Evolutionary conservation across 2,888 invertebrate genomes (phyloP).

Genomic region (Archaeoteleia sp.): DNA sequence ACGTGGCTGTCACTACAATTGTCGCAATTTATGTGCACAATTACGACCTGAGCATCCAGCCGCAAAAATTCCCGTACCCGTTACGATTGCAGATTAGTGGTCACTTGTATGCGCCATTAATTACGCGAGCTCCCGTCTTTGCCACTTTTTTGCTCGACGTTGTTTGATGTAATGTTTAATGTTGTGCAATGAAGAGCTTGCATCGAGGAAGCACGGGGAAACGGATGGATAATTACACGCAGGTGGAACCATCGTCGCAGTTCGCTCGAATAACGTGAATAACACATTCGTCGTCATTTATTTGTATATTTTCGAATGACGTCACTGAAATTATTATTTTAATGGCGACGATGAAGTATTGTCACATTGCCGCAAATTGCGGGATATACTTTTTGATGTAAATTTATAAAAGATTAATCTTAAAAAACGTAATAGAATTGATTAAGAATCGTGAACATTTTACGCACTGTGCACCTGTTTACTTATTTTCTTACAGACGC

Average conservation of each 20-base stretch:
- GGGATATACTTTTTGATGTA: too few species aligned
- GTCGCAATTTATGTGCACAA: slow-evolving; percentile 62
- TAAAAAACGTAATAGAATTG: too few species aligned
- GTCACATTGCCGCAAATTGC: too few species aligned
- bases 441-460: too few species aligned
- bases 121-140: slow-evolving; percentile 47
- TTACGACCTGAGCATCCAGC: slow-evolving; percentile 56
- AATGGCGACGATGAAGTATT: too few species aligned
- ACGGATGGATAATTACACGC: slow-evolving; percentile 38
- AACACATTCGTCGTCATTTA: slow-evolving; percentile 32
- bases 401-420: too few species aligned
- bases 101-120: slow-evolving; percentile 63
- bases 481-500: too few species aligned
- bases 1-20: slow-evolving; percentile 23
- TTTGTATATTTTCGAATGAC: slow-evolving; percentile 14
- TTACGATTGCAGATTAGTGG: slow-evolving; percentile 61
- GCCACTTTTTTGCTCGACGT: slow-evolving; percentile 37
- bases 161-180: slow-evolving; percentile 52
- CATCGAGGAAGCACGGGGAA: slow-evolving; percentile 24
- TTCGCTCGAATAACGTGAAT: slow-evolving; percentile 37
- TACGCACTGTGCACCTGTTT: too few species aligned
- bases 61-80: slow-evolving; percentile 62
- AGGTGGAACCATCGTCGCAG: slow-evolving; percentile 36
- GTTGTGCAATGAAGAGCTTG: slow-evolving; percentile 44
- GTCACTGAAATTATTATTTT: too few species aligned